Percentiles rank a stretch among this genome's conserved stretches.
phyloP scores from a whole-genome alignment of 2,797 vertebrate genomes.

The Petrocephalus schoutedeni region DNA sequence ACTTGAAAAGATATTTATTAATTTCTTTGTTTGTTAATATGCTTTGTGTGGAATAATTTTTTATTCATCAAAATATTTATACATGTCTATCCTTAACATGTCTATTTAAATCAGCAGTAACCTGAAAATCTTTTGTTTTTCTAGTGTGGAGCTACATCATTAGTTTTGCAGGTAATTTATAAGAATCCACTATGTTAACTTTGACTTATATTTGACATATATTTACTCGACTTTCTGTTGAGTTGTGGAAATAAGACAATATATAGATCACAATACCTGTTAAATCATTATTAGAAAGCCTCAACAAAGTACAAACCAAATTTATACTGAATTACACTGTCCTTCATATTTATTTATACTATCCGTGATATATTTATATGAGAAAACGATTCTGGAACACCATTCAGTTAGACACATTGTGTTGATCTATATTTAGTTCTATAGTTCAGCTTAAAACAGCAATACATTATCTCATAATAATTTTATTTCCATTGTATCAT shows the following conservation, averaged over 20 bases:
- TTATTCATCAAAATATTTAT: neutral
- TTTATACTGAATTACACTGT: neutral
- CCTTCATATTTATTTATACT: neutral
- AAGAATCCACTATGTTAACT: neutral
- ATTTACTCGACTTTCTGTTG: neutral
- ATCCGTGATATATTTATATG: neutral
- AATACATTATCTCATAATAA: neutral
- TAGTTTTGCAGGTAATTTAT: slow-evolving; percentile 11
- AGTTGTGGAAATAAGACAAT: neutral
- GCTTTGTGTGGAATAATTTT: neutral
- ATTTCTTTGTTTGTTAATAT: neutral
- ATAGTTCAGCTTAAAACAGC: neutral
- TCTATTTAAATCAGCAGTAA: neutral
- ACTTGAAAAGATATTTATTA: neutral
- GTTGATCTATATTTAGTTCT: neutral
- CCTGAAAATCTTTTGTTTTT: neutral
- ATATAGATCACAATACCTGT: neutral
- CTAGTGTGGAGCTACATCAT: slow-evolving; percentile 9
- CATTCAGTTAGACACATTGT: neutral
- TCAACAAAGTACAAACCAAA: neutral
- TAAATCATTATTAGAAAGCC: neutral
- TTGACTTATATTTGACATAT: neutral
- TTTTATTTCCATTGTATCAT: neutral
- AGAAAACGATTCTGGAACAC: neutral
- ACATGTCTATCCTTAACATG: neutral